These are phyloP conservation scores for Spisula solida DNA, from an alignment of 2,888 invertebrate species.

Conservation along the genomic window DNA sequence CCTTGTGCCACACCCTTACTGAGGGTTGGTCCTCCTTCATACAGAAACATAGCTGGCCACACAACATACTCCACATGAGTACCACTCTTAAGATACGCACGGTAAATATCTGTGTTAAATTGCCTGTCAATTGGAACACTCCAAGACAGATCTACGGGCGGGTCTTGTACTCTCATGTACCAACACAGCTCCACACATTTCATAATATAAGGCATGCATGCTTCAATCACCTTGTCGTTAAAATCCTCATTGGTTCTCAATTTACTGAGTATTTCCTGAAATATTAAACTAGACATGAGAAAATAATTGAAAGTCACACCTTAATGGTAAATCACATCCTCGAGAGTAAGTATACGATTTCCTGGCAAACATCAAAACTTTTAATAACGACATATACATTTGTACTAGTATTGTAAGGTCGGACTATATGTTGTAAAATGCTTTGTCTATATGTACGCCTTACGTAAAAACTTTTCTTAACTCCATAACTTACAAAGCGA, in stretches of 20 bases:
- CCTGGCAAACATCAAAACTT: too few species aligned
- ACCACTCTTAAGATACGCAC: conserved; percentile 59
- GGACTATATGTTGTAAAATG: too few species aligned
- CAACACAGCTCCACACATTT: conserved; percentile 64
- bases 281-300: not conserved
- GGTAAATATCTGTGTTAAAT: conserved; percentile 61
- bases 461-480: too few species aligned
- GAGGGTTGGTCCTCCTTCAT: conserved; percentile 61
- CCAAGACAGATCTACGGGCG: conserved; percentile 60
- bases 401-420: too few species aligned
- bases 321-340: too few species aligned
- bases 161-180: conserved; percentile 68
- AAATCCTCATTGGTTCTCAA: conserved; percentile 56
- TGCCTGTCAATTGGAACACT: conserved; percentile 50
- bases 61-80: conserved; percentile 64
- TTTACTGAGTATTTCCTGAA: conserved; percentile 64
- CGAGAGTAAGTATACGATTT: too few species aligned
- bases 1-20: conserved; percentile 68
- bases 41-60: conserved; percentile 64
- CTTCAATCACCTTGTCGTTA: conserved; percentile 54
- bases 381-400: too few species aligned
- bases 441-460: too few species aligned
- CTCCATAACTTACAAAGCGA: too few species aligned
- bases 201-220: conserved; percentile 53
- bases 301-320: not conserved